Conservation (phyloP, 2,113 vertebrate genomes). For the Gobiocypris rarus region DNA sequence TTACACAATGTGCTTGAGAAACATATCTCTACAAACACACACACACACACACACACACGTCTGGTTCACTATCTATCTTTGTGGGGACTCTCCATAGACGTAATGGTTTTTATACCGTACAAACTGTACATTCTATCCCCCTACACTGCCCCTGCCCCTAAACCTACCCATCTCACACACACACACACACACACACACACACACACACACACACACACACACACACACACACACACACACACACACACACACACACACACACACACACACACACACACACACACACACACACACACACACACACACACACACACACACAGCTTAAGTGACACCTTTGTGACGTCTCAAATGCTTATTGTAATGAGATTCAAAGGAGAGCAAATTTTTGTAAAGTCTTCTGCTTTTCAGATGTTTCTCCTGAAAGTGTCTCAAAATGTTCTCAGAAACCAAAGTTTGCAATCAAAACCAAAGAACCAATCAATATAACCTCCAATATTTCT, state of each 20-base stretch:
- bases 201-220: too few species aligned
- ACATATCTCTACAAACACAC: neutral
- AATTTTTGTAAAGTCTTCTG: neutral
- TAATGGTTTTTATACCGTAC: too few species aligned
- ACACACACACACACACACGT: neutral
- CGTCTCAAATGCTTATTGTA: neutral
- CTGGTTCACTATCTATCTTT: too few species aligned
- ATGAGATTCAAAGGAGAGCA: neutral
- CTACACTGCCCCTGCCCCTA: too few species aligned
- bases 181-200: too few species aligned
- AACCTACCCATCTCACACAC: too few species aligned
- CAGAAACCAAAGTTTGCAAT: neutral
- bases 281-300: too few species aligned
- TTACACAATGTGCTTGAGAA: constrained; percentile 18
- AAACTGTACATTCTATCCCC: too few species aligned
- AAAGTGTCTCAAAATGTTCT: neutral
- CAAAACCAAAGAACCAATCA: neutral
- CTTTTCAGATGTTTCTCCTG: neutral
- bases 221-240: too few species aligned
- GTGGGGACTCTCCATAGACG: too few species aligned
- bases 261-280: too few species aligned
- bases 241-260: too few species aligned
- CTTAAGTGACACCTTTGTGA: neutral
- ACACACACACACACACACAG: neutral
- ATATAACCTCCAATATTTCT: neutral